These are phyloP conservation scores for Chrysolina oricalcia DNA, from an alignment of 2,888 invertebrate genomes.

Conservation along the genomic window DNA sequence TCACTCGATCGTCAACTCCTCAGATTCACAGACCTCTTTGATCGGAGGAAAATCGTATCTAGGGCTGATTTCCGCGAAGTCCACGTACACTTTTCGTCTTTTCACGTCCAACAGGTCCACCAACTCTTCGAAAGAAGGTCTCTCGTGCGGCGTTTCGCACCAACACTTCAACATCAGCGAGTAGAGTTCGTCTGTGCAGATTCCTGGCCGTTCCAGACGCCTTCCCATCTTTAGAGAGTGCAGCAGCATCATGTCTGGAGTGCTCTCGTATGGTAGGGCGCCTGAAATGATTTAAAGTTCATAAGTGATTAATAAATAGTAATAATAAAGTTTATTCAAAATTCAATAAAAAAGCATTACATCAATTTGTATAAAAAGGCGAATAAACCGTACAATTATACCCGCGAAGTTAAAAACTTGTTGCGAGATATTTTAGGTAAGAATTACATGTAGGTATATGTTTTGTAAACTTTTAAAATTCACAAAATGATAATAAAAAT, in stretches of 20 bases:
- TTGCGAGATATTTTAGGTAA: too few relatives aligned
- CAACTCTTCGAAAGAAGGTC: conserved; percentile 81
- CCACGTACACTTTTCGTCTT: conserved; percentile 75
- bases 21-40: conserved; percentile 15
- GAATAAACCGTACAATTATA: too few relatives aligned
- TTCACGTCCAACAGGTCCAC: conserved; percentile 75
- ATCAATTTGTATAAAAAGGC: too few relatives aligned
- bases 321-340: too few relatives aligned
- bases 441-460: too few relatives aligned
- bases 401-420: too few relatives aligned
- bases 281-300: conserved; percentile 47
- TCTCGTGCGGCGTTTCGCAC: conserved; percentile 75
- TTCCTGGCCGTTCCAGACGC: conserved; percentile 80
- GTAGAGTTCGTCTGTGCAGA: conserved; percentile 81
- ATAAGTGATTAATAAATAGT: too few relatives aligned
- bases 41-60: conserved; percentile 76
- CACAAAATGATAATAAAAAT: too few relatives aligned
- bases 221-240: conserved; percentile 73
- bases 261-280: conserved; percentile 82
- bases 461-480: too few relatives aligned
- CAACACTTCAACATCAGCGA: conserved; percentile 82
- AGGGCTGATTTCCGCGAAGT: conserved; percentile 75
- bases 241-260: conserved; percentile 78
- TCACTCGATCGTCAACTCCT: not conserved
- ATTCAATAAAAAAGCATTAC: too few relatives aligned